phyloP scores from a whole-genome alignment of 2,797 vertebrate genomes.

The Characodon lateralis region DNA sequence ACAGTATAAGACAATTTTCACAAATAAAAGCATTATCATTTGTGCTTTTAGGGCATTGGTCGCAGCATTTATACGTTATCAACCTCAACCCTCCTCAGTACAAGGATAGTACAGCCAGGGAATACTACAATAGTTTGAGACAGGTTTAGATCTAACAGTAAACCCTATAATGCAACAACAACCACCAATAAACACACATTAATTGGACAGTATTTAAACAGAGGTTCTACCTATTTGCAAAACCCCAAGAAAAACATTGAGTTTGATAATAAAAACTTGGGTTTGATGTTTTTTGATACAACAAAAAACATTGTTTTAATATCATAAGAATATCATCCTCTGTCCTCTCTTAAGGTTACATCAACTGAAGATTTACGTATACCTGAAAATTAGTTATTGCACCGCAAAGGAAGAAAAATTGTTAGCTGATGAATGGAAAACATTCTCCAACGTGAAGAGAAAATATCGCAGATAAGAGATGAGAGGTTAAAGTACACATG shows the following conservation, averaged over 20 bases:
- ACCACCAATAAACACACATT: background rate
- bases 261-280: background rate
- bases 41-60: background rate
- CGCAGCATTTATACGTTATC: background rate
- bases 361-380: background rate
- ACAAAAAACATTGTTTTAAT: background rate
- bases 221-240: background rate
- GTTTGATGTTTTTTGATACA: background rate
- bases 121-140: background rate
- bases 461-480: background rate
- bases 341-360: background rate
- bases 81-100: background rate
- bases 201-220: background rate
- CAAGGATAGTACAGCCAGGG: background rate
- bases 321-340: background rate
- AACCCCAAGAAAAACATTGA: no score
- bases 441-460: slow-evolving; percentile 1
- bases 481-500: slow-evolving; percentile 21
- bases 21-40: background rate
- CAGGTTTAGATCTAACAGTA: background rate
- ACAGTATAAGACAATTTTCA: background rate
- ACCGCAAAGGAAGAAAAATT: background rate
- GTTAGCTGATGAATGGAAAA: slow-evolving; percentile 14
- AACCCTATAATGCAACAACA: background rate
- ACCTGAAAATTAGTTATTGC: background rate